Conservation (phyloP, 2,888 invertebrate genomes). For the Tetragonula carbonaria region DNA sequence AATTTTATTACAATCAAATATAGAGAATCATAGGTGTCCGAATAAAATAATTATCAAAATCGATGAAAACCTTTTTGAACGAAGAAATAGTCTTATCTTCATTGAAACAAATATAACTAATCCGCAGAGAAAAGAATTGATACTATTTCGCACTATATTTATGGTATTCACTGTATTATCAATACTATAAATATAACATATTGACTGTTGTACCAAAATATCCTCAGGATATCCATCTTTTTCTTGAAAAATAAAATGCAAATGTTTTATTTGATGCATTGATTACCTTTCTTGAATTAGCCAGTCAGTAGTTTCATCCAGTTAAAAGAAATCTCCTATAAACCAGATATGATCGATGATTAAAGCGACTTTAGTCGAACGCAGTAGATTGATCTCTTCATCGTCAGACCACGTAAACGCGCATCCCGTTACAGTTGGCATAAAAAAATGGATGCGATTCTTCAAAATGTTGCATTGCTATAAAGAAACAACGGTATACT, state of each 20-base stretch:
- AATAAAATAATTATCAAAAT: too few relatives aligned
- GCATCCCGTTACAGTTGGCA: constrained; percentile 37
- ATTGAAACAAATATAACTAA: neutral
- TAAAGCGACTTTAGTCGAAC: neutral
- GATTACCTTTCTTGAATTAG: neutral
- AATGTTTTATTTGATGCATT: neutral
- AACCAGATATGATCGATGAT: constrained; percentile 16
- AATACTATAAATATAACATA: neutral
- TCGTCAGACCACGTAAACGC: neutral
- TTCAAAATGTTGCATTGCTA: constrained; percentile 28
- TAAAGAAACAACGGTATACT: constrained; percentile 27
- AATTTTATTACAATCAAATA: too few relatives aligned
- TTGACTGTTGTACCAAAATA: neutral
- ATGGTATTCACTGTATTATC: neutral
- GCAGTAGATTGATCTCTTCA: neutral
- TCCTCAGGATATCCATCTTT: neutral
- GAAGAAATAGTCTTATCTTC: too few relatives aligned
- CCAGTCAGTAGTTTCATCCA: neutral
- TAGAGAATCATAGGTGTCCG: too few relatives aligned
- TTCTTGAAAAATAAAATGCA: constrained; percentile 8
- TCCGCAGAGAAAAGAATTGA: too few relatives aligned
- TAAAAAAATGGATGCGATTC: constrained; percentile 9
- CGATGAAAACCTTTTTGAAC: too few relatives aligned
- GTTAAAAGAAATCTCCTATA: constrained; percentile 20
- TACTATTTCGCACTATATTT: neutral